Evolutionary conservation across 2,888 invertebrate species (phyloP).

Genomic region (Tetragonisca angustula): DNA sequence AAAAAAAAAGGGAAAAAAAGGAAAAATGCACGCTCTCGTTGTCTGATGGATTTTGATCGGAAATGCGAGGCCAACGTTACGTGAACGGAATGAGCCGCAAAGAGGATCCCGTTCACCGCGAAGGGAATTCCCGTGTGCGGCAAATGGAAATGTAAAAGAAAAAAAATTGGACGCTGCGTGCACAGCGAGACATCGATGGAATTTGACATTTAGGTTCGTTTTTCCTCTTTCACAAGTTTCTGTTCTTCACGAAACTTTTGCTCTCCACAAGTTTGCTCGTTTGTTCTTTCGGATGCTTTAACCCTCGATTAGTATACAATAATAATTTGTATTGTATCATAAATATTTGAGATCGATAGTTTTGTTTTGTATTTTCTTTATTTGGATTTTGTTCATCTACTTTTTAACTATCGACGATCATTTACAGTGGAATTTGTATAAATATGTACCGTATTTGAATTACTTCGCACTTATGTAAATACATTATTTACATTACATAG

Average conservation of each 20-base stretch:
- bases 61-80: constrained; percentile 37
- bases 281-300: neutral
- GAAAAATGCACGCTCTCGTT: neutral
- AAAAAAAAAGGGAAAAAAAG: neutral
- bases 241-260: too few species aligned
- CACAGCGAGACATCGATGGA: neutral
- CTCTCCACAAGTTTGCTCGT: too few species aligned
- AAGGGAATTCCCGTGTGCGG: constrained; percentile 18
- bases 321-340: too few species aligned
- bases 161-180: neutral
- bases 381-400: too few species aligned
- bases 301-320: too few species aligned
- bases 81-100: constrained; percentile 21
- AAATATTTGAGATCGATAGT: too few species aligned
- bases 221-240: neutral
- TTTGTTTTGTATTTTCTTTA: too few species aligned
- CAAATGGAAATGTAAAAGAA: constrained; percentile 14
- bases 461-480: too few species aligned
- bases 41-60: constrained; percentile 40
- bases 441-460: too few species aligned
- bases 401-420: too few species aligned
- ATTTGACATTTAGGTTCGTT: neutral
- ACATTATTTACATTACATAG: too few species aligned
- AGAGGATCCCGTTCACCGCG: neutral
- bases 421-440: too few species aligned